Conservation (phyloP, 2,888 invertebrate species). For the Phengaris alcon region DNA sequence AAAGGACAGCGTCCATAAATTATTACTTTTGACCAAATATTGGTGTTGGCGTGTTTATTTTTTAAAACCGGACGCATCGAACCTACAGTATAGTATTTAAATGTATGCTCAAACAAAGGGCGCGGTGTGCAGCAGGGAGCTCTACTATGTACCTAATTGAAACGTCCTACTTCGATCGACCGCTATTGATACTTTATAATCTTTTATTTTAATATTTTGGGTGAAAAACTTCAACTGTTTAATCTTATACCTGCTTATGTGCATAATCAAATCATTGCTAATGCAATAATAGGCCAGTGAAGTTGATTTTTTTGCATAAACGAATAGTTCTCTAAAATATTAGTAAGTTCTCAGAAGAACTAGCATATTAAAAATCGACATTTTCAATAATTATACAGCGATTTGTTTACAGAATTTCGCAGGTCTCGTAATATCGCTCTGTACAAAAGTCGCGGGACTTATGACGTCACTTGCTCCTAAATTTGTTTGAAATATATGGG, state of each 20-base stretch:
- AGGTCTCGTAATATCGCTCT: too few species aligned
- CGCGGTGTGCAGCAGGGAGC: constrained; percentile 59
- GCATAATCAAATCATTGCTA: neutral
- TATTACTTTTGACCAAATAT: constrained; percentile 64
- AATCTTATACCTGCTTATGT: neutral
- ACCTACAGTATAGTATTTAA: constrained; percentile 64
- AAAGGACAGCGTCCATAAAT: constrained; percentile 58
- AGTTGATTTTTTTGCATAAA: too few species aligned
- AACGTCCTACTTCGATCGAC: constrained; percentile 48
- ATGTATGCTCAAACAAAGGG: constrained; percentile 76
- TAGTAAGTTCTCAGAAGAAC: too few species aligned
- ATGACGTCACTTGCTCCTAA: too few species aligned
- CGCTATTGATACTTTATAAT: constrained; percentile 53
- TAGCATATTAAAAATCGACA: too few species aligned
- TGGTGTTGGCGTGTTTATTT: constrained; percentile 55
- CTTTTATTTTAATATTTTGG: neutral
- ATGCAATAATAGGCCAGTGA: neutral
- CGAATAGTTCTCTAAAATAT: too few species aligned
- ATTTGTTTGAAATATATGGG: too few species aligned
- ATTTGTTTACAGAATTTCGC: too few species aligned
- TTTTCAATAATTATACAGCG: too few species aligned
- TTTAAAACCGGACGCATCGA: constrained; percentile 61
- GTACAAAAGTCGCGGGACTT: too few species aligned
- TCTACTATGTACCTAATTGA: constrained; percentile 72
- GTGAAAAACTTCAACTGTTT: neutral